Base-by-base conservation (phyloP, 2,888 invertebrate species). In the Apodemia zela region DNA sequence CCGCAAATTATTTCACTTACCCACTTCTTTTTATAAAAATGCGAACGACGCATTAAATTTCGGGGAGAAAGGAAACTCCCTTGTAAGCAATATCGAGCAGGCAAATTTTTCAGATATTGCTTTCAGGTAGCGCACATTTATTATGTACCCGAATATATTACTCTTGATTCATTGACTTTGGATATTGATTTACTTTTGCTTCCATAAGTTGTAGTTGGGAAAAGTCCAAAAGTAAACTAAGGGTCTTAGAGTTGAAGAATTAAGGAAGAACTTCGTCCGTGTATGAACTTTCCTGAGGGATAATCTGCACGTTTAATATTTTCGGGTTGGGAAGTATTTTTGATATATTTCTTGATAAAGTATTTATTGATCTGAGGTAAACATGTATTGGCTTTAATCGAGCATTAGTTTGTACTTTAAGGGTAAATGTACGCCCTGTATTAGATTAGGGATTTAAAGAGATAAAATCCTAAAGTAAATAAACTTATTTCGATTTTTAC, bases 71-170 rank as follows among this genome's bases (percentile, higher is more conserved):
- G 89, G 89, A 90, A 90, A 91, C 89, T 89, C 87, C 86, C 88
- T 89, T 90, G 90, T 91, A 91, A 91, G 91, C 91, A 90, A 91
- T 90, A 90, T 90, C 89, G 90, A 89, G 87, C 83, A 90, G 90
- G 91, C 89, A 91, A 91, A 91, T 90, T 91, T 91, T 91, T 91
- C 90, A 91, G 91, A 91, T 91, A 91, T 91, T 91, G 90, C 90
- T 86, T 91, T 89, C 91, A 91, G 91, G 91, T 91, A 91, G 91
- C 85, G 89, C 89, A 90, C 91, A 91, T 91, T 91, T 91, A 91
- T 91, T 91, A 91, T 91, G 90, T 91, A 91, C 91, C 91, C 91
- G 89, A 90, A 91, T 91, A 91, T 91, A 91, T 91, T 91, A 90
- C 89, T 89, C 90, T 85, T 91, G 91, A 91, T 91, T 91, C 91